These are phyloP conservation scores for Ennomos erosarius DNA, from an alignment of 2,888 invertebrate genomes.

Conservation along the genomic window DNA sequence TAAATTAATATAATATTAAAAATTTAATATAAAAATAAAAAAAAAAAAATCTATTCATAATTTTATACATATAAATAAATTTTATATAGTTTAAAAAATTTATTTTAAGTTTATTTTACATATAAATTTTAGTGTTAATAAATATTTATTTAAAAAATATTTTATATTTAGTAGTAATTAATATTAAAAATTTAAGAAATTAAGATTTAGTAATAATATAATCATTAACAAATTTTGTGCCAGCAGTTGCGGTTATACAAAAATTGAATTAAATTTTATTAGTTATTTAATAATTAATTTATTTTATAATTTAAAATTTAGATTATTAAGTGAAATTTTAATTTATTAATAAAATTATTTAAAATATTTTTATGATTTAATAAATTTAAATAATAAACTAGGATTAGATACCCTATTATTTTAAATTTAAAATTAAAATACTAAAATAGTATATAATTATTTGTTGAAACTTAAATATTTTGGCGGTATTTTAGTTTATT, in stretches of 20 bases:
- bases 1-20: slow-evolving; percentile 30
- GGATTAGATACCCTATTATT: slow-evolving; percentile 90
- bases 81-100: slow-evolving; percentile 80
- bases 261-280: slow-evolving; percentile 84
- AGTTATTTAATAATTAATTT: slow-evolving; percentile 63
- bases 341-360: slow-evolving; percentile 70
- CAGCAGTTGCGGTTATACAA: slow-evolving; percentile 90
- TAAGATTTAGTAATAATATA: slow-evolving; percentile 85
- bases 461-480: slow-evolving; percentile 88
- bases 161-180: slow-evolving; percentile 70
- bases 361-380: slow-evolving; percentile 62
- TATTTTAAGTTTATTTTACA: slow-evolving; percentile 83
- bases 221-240: slow-evolving; percentile 88
- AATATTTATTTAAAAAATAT: slow-evolving; percentile 73
- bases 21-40: slow-evolving; percentile 55
- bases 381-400: slow-evolving; percentile 83
- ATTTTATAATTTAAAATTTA: slow-evolving; percentile 65
- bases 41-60: slow-evolving; percentile 65
- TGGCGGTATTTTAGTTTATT: slow-evolving; percentile 89
- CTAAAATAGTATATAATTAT: slow-evolving; percentile 85
- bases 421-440: slow-evolving; percentile 75
- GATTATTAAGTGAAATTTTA: slow-evolving; percentile 86
- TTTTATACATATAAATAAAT: slow-evolving; percentile 60
- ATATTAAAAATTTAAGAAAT: slow-evolving; percentile 85
- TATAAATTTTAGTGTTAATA: slow-evolving; percentile 79